phyloP scores from a whole-genome alignment of 2,797 vertebrate species.

The Amblyopsis hoosieri region DNA sequence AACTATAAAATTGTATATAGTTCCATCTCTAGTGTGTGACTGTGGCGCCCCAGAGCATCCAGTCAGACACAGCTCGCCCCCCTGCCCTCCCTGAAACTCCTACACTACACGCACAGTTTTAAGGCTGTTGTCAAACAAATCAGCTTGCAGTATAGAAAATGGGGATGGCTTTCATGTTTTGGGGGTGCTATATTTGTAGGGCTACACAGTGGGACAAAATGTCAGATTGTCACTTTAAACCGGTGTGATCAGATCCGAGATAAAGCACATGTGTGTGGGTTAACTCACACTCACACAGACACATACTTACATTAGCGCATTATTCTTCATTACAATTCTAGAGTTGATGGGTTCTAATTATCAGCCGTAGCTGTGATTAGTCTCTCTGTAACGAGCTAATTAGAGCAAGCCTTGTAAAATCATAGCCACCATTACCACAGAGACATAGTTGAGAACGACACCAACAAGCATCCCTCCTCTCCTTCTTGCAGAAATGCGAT shows the following conservation, averaged over 20 bases:
- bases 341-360: constrained; percentile 75
- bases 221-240: not conserved
- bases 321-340: constrained; percentile 75
- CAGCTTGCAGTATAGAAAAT: too few species aligned
- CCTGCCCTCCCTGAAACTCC: too few species aligned
- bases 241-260: not conserved
- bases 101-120: too few species aligned
- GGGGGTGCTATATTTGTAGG: too few species aligned
- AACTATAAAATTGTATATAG: too few species aligned
- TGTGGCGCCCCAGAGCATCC: too few species aligned
- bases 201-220: too few species aligned
- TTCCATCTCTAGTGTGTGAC: too few species aligned
- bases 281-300: not conserved
- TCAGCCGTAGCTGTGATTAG: constrained; percentile 77
- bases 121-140: too few species aligned
- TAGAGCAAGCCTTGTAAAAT: constrained; percentile 78
- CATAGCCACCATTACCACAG: constrained; percentile 70
- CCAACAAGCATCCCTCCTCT: constrained; percentile 58
- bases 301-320: constrained; percentile 36
- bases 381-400: constrained; percentile 77
- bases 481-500: constrained; percentile 52
- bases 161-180: too few species aligned
- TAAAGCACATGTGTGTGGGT: too few species aligned
- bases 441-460: constrained; percentile 67
- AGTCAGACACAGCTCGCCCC: too few species aligned